Evolutionary conservation across 1,140 invertebrate genomes (phyloP).

Genomic region (Augochlora pura): DNA sequence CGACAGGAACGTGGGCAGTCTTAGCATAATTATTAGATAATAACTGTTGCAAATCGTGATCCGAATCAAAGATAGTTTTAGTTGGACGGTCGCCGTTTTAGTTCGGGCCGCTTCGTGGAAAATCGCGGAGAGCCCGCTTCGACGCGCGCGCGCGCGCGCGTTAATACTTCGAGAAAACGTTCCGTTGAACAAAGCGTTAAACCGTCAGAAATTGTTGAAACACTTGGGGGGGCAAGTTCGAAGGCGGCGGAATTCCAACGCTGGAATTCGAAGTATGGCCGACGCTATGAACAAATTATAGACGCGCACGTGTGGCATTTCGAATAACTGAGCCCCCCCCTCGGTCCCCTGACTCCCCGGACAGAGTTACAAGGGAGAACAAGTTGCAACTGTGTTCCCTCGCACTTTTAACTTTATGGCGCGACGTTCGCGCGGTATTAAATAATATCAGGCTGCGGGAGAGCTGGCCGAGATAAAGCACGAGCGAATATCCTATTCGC

Average conservation of each 20-base stretch:
- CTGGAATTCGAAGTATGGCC: slow-evolving; percentile 45
- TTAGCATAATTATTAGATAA: too few relatives aligned
- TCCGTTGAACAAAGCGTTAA: slow-evolving; percentile 10
- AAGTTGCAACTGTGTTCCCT: background rate
- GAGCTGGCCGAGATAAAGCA: background rate
- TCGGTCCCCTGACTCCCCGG: background rate
- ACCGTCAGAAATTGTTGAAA: slow-evolving; percentile 22
- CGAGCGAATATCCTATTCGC: background rate
- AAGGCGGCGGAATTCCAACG: slow-evolving; percentile 38
- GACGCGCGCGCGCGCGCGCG: too few relatives aligned
- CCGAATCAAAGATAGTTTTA: too few relatives aligned
- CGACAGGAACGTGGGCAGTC: too few relatives aligned
- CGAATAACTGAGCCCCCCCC: slow-evolving; percentile 16
- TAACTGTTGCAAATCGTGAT: too few relatives aligned
- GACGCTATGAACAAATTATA: slow-evolving; percentile 47
- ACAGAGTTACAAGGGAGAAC: background rate
- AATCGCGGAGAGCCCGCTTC: background rate
- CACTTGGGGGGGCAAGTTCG: slow-evolving; percentile 46
- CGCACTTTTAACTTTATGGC: background rate
- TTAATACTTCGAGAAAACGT: background rate
- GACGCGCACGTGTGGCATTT: slow-evolving; percentile 23
- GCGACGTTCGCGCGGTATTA: background rate
- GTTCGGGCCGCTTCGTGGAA: background rate
- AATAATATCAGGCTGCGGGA: background rate
- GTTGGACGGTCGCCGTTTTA: too few relatives aligned